Conservation (phyloP, 1,140 invertebrate genomes). For the Megathymus violae region DNA sequence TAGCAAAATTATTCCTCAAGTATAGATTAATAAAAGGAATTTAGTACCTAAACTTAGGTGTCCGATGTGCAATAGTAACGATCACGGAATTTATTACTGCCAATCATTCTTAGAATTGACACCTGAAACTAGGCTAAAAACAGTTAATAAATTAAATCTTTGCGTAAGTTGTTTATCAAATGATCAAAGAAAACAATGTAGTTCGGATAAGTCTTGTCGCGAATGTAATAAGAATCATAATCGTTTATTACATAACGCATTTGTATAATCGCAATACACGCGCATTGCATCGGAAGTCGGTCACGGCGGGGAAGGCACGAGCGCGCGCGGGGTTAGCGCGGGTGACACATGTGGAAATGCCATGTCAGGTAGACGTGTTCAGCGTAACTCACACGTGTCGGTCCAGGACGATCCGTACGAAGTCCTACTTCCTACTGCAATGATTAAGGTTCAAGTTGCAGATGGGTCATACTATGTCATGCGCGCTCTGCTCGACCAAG, state of each 20-base stretch:
- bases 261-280: not conserved
- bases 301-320: constrained; percentile 3
- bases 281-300: not conserved
- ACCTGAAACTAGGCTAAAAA: not conserved
- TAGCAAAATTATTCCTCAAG: not conserved
- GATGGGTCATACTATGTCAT: constrained; percentile 28
- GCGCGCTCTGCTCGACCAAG: constrained; percentile 52
- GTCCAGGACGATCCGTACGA: constrained; percentile 9
- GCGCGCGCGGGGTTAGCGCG: constrained; percentile 1
- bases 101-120: constrained; percentile 14
- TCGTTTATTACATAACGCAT: constrained; percentile 12
- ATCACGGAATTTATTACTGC: constrained; percentile 37
- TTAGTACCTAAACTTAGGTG: constrained; percentile 8
- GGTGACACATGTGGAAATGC: constrained; percentile 2
- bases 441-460: constrained; percentile 23
- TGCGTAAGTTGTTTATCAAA: constrained; percentile 36
- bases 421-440: constrained; percentile 26
- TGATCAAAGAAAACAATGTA: constrained; percentile 25
- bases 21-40: not conserved
- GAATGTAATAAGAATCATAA: constrained; percentile 28
- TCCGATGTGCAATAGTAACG: constrained; percentile 10
- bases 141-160: constrained; percentile 23
- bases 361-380: not conserved
- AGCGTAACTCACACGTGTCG: constrained; percentile 9
- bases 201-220: constrained; percentile 19